A percentile compares a stretch with the other conserved stretches of the same genome.
phyloP scores from a whole-genome alignment of 2,888 invertebrate genomes.

The Euclidia mi region DNA sequence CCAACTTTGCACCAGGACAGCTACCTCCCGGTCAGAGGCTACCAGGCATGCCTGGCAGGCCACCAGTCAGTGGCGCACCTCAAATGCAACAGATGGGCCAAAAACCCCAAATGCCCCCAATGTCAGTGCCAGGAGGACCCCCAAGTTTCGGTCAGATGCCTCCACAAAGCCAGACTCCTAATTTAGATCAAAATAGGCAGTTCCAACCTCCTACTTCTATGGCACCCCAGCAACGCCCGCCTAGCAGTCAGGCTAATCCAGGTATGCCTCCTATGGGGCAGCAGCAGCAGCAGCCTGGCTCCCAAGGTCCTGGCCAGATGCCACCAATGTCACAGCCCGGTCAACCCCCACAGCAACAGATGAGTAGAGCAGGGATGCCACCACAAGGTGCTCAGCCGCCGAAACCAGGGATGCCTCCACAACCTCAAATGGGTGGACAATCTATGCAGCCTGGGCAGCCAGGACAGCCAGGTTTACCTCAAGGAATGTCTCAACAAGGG shows the following conservation, averaged over 20 bases:
- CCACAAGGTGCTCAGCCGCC: constrained; percentile 43
- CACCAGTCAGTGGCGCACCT: constrained; percentile 63
- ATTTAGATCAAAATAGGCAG: constrained; percentile 46
- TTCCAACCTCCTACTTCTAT: constrained; percentile 49
- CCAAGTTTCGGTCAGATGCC: constrained; percentile 64
- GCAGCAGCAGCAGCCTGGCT: constrained; percentile 42
- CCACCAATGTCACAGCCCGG: constrained; percentile 65
- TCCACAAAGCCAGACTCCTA: constrained; percentile 48
- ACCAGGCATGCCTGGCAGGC: constrained; percentile 56
- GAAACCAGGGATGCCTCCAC: constrained; percentile 56
- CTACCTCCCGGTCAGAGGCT: constrained; percentile 59
- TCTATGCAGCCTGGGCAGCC: constrained; percentile 33
- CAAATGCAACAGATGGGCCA: constrained; percentile 63
- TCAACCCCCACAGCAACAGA: constrained; percentile 44
- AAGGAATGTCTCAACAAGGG: constrained; percentile 24
- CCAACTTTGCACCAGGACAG: constrained; percentile 67
- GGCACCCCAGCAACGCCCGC: constrained; percentile 58
- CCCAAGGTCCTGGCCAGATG: constrained; percentile 52
- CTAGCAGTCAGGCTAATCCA: constrained; percentile 65
- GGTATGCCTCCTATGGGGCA: constrained; percentile 49
- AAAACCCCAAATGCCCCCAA: constrained; percentile 65
- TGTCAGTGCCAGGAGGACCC: constrained; percentile 63
- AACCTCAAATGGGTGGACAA: constrained; percentile 44
- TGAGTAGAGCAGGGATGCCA: constrained; percentile 64
- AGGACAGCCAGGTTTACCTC: constrained; percentile 32